phyloP scores from a whole-genome alignment of 2,797 vertebrate species.

The Gallinago nigripennis region DNA sequence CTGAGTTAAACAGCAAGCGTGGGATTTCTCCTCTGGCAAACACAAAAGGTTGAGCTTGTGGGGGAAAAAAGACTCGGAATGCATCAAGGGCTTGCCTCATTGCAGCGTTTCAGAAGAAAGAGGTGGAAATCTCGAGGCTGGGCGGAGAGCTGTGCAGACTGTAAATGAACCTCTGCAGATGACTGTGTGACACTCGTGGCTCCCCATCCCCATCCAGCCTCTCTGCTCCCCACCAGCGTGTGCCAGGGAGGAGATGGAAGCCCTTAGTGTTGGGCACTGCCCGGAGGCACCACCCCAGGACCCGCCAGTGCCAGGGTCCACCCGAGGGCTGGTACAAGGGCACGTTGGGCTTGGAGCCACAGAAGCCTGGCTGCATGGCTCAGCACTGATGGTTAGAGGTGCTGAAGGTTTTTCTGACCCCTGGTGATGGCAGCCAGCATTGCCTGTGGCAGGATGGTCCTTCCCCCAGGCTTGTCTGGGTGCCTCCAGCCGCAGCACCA shows the following conservation, averaged over 20 bases:
- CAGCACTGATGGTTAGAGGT: not conserved
- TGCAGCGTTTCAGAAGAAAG: not conserved
- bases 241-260: not conserved
- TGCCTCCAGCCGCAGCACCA: not conserved
- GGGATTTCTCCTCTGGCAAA: not conserved
- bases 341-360: accelerated
- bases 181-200: accelerated
- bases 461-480: not conserved
- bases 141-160: not conserved
- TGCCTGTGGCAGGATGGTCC: accelerated
- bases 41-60: not conserved
- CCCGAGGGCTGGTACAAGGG: not conserved
- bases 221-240: not conserved
- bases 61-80: not conserved
- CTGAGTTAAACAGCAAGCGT: not conserved
- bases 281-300: not conserved
- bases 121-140: not conserved
- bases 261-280: accelerated
- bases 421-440: accelerated
- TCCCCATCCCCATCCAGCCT: not conserved
- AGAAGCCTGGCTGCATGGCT: not conserved
- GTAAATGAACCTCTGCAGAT: not conserved
- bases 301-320: not conserved
- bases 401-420: not conserved
- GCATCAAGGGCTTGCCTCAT: not conserved